These are phyloP conservation scores for Wasmannia auropunctata DNA, from an alignment of 1,140 invertebrate genomes.

Conservation along the genomic window DNA sequence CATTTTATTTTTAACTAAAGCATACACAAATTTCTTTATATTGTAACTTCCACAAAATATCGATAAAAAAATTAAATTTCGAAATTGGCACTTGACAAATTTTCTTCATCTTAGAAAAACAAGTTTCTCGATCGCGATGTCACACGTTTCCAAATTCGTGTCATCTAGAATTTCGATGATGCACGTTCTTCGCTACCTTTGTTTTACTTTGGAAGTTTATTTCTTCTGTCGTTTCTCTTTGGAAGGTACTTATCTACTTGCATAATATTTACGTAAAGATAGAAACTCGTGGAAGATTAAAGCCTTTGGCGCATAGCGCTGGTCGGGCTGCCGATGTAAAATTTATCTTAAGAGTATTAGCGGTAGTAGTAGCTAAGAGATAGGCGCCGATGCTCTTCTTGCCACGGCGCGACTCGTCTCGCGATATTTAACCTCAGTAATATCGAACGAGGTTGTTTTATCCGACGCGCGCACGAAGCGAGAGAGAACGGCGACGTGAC, in stretches of 20 bases:
- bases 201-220: slow-evolving; percentile 27
- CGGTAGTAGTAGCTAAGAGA: neutral
- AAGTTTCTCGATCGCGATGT: neutral
- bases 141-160: neutral
- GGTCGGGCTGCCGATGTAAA: slow-evolving; percentile 38
- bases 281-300: slow-evolving; percentile 37
- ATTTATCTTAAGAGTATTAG: slow-evolving; percentile 35
- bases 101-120: neutral
- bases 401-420: slow-evolving; percentile 26
- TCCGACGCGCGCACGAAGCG: slow-evolving; percentile 26
- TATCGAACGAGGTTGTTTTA: slow-evolving; percentile 43
- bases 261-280: slow-evolving; percentile 55
- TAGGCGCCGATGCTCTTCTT: slow-evolving; percentile 33
- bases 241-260: slow-evolving; percentile 28
- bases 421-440: slow-evolving; percentile 51
- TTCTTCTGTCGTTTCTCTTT: slow-evolving; percentile 19
- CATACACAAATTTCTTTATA: neutral
- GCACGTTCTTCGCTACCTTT: neutral
- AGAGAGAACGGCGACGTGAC: slow-evolving; percentile 60
- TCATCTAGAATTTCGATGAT: neutral
- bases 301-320: neutral
- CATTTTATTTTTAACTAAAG: neutral
- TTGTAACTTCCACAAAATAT: neutral
- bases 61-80: neutral
- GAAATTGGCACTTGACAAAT: neutral